Evolutionary conservation across 92 coral and sea anemone species (phyloP), one percentile per base, ranked within the genome.

Genomic region (Plumapathes pennacea): DNA sequence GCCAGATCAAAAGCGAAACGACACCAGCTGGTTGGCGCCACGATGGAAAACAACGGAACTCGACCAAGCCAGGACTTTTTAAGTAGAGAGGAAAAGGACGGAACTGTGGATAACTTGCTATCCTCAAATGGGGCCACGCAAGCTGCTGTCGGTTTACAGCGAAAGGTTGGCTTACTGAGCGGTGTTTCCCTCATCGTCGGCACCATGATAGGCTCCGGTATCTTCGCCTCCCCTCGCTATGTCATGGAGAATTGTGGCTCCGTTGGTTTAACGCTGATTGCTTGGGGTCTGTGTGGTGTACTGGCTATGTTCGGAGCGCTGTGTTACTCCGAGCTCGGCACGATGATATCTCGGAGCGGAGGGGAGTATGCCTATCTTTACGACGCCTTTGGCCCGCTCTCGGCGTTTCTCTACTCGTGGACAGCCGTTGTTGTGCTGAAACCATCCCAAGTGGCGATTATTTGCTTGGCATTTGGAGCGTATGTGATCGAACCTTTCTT

Each of bases 161-260:
- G 97, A 48, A 85, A 81, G 71, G 96, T 91, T 25, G 97, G 97
- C 7, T 64, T 91, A 15, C 38, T 80, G 18, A 85, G 97, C 44
- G 97, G 97, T 0, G 62, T 91, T 23, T 76, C 92, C 10, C 74
- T 91, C 8, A 91, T 91, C 22, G 91, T 91, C 8, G 97, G 97
- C 0, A 91, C 97, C 0, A 84, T 91, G 84, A 91, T 91, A 2
- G 97, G 97, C 10, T 88, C 96, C 4, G 97, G 97, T 14, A 91
- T 91, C 15, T 91, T 91, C 52, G 97, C 97, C 26, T 91, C 97
- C 4, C 97, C 97, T 27, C 95, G 88, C 17, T 88, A 66, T 71
- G 97, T 91, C 29, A 72, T 88, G 79, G 76, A 65, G 54, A 69
- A 71, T 38, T 83, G 96, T 34, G 92, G 97, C 31, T 88, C 97